Base-by-base conservation (phyloP, 2,797 vertebrate genomes). In the Zenarchopterus dispar region DNA sequence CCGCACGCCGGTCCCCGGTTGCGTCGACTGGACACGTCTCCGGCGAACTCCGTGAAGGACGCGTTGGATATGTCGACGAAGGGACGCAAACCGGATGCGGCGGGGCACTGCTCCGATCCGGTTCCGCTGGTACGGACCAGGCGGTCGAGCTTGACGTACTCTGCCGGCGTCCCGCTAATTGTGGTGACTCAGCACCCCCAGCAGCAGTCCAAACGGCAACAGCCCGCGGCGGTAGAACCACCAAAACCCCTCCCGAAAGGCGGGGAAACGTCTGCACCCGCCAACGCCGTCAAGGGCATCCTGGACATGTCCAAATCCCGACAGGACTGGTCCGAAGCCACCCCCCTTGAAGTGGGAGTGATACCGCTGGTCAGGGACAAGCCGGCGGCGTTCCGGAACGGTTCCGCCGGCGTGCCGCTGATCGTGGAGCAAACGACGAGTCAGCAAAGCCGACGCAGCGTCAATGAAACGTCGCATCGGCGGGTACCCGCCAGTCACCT, bases 21-120 rank as follows among this genome's bases (percentile, higher is more conserved):
- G 1, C 44, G 47, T 58, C 24, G 55, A 31, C 18, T n/a, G 13
- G 44, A 53, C 28, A 83, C 88, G 52, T 61, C 78, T 77, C 85
- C 88, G 56, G 83, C 87, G 64, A 91, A 86, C 46, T 71, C 75
- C 53, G 39, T 88, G 51, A 88, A 84, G 73, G 41, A 22, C 44
- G 84, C 84, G 17, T 19, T 93, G 42, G 89, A 93, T 51, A 93
- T 93, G 92, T 92, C 91, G 55, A 71, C 80, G 74, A 93, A 78
- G 56, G 11, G 21, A 22, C 72, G 24, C 18, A 49, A 55, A 63
- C 46, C 73, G 4, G 65, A 83, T 5, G 58, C 17, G 10, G 53
- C 57, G 4, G 13, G 17, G 39, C 70, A 59, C 24, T n/a, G 67
- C 56, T 78, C 77, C 41, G 73, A 78, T 82, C 87, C 86, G 41